Base-by-base conservation (phyloP, 2,113 vertebrate species). In the Anguilla rostrata region DNA sequence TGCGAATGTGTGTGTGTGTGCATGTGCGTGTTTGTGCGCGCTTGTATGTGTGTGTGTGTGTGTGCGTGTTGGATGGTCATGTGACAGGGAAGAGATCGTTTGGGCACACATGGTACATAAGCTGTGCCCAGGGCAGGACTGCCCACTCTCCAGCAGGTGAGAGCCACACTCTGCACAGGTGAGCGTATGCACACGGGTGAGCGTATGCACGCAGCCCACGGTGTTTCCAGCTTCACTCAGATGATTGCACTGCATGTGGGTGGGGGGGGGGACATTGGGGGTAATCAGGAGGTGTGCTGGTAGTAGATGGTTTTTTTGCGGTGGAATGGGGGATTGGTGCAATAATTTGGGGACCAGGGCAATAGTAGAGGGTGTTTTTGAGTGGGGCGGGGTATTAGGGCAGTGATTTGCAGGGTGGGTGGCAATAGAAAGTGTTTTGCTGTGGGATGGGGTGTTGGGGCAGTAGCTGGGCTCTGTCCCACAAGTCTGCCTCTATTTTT, bases 41-140 rank as follows among this genome's bases (percentile, higher is more conserved):
- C n/a, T n/a, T n/a, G n/a, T n/a, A n/a, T n/a, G n/a, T n/a, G n/a
- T 83, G 46, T 79, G 39, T 84, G 71, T 84, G 87, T 75, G 63
- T 78, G 20, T 26, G 49, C 34, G 63, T 41, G 63, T 1, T 26
- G 18, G 57, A 0, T 71, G 63, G 6, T 71, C 26, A 71, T 26
- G n/a, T 75, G 26, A 43, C 15, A 43, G 87, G 82, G 85, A 91
- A 91, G 63, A 87, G 5, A 12, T 14, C 26, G 60, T 29, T 7
- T 71, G 57, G 49, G 29, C 26, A 16, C 39, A 56, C 81, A 84
- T 46, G 15, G 15, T 83, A 85, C 75, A 85, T 79, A 85, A 80
- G 80, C 46, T 85, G 46, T 57, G n/a, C 14, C 75, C 7, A 12
- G 39, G 16, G 16, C 15, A 63, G 53, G 7, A 29, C 56, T 20